Evolutionary conservation across 2,888 invertebrate genomes (phyloP).

Genomic region (Ceriagrion tenellum): DNA sequence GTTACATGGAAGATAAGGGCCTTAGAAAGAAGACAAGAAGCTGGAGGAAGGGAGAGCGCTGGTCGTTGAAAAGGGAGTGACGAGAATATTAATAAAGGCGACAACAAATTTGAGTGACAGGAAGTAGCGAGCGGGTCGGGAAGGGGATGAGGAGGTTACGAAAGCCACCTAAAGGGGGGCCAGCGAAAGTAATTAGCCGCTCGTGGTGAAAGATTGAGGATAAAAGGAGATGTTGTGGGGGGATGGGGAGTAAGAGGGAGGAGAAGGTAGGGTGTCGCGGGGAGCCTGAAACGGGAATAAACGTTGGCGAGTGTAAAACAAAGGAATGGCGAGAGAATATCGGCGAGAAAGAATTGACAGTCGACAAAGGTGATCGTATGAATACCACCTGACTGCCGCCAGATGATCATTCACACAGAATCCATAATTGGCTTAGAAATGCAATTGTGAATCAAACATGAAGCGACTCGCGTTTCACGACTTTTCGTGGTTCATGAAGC

Average conservation of each 20-base stretch:
- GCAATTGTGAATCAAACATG: not conserved
- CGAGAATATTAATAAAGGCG: not conserved
- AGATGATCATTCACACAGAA: not conserved
- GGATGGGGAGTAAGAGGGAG: not conserved
- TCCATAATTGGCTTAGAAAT: too few relatives aligned
- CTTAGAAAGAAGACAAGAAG: not conserved
- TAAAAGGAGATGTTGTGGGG: too few relatives aligned
- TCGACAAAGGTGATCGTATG: not conserved
- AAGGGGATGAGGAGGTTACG: not conserved
- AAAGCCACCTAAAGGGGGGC: not conserved
- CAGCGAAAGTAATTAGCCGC: not conserved
- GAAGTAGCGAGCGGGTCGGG: not conserved
- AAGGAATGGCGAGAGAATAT: too few relatives aligned
- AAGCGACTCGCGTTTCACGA: too few relatives aligned
- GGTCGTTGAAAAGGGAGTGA: not conserved
- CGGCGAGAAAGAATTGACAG: too few relatives aligned
- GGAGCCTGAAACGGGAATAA: not conserved
- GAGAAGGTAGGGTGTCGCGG: not conserved
- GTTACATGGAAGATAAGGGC: not conserved
- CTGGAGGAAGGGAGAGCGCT: not conserved
- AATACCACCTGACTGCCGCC: not conserved
- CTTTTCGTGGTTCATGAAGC: not conserved
- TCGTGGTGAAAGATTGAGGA: not conserved
- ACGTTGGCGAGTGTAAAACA: not conserved
- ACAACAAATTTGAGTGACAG: constrained; percentile 10